Base-by-base conservation (phyloP, 2,797 vertebrate species). In the Adelosebastes latens region DNA sequence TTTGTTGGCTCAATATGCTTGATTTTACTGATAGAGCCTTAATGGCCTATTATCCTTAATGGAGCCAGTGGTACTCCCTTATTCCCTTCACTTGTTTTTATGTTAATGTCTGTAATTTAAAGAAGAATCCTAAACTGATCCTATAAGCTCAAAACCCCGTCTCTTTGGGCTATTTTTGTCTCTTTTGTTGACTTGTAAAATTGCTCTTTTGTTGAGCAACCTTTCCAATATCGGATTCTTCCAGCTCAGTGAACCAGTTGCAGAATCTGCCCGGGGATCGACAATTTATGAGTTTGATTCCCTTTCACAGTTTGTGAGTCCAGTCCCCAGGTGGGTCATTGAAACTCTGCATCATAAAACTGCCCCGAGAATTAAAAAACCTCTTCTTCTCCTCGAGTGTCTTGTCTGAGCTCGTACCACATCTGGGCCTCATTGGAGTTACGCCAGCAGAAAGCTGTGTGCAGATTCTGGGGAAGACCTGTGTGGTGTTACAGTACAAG, bases 221-320 rank as follows among this genome's bases (percentile, higher is more conserved):
- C 13, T 39, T 34, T 59, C 36, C 14, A 62, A 27, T 75, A 68
- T 55, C 31, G 34, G 24, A 67, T 55, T 69, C 34, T 49, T 69
- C 22, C 27, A 59, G 77, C 63, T 79, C 24, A 68, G 25, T 66
- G 46, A 88, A 72, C 18, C 11, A 61, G 67, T 64, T 53, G 61
- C 24, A 77, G 58, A 63, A 42, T 73, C 34, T 58, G 32, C 18
- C 25, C 29, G 36, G 56, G 46, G 81, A 81, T 27, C 52, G 22
- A 78, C 49, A 72, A 85, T 90, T 88, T 80, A 90, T 70, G 82
- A 73, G 62, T 91, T 87, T 88, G 87, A 92, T 89, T 91, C 74
- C 49, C 60, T 72, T 42, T 72, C 58, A 27, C 68, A 61, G 62
- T 83, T 78, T 79, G 81, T 81, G 69, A 77, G 65, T 82, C 77